phyloP scores from a whole-genome alignment of 2,888 invertebrate species.

The Electrophaes corylata region DNA sequence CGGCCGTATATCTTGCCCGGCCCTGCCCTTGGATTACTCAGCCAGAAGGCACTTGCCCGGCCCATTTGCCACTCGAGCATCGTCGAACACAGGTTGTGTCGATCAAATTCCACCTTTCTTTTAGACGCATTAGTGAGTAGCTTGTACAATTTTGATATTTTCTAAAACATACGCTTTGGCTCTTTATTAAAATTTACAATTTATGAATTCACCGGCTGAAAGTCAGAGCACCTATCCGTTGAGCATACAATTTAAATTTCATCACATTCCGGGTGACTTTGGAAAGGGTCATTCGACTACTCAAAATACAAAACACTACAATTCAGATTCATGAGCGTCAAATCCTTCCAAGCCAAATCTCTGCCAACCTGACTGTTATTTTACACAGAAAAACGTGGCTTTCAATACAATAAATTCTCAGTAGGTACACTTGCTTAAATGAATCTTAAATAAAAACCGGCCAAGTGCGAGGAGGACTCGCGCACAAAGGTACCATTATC shows the following conservation, averaged over 20 bases:
- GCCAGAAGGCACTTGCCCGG: slow-evolving; percentile 50
- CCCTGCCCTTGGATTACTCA: slow-evolving; percentile 58
- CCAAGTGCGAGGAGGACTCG: no score
- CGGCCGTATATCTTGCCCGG: slow-evolving; percentile 58
- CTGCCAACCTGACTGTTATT: slow-evolving; percentile 35
- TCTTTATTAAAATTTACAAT: slow-evolving; percentile 8
- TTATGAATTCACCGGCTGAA: slow-evolving; percentile 11
- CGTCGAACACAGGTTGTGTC: slow-evolving; percentile 48
- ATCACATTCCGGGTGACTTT: slow-evolving; percentile 50
- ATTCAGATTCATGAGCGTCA: slow-evolving; percentile 59
- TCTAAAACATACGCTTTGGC: not conserved
- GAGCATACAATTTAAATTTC: slow-evolving; percentile 32
- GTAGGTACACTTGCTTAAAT: no score
- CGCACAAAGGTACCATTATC: no score
- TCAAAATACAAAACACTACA: slow-evolving; percentile 53
- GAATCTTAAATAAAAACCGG: no score
- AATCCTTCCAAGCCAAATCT: slow-evolving; percentile 47
- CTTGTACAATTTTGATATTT: slow-evolving; percentile 12
- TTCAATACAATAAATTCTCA: no score
- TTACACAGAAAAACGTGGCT: slow-evolving; percentile 47
- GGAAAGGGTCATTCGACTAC: slow-evolving; percentile 55
- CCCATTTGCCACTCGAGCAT: slow-evolving; percentile 48
- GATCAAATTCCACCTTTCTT: slow-evolving; percentile 43
- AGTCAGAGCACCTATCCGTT: slow-evolving; percentile 14
- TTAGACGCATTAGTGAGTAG: slow-evolving; percentile 17